These are phyloP conservation scores for Ectobius pallidus DNA, from an alignment of 2,888 invertebrate genomes.

Conservation along the genomic window DNA sequence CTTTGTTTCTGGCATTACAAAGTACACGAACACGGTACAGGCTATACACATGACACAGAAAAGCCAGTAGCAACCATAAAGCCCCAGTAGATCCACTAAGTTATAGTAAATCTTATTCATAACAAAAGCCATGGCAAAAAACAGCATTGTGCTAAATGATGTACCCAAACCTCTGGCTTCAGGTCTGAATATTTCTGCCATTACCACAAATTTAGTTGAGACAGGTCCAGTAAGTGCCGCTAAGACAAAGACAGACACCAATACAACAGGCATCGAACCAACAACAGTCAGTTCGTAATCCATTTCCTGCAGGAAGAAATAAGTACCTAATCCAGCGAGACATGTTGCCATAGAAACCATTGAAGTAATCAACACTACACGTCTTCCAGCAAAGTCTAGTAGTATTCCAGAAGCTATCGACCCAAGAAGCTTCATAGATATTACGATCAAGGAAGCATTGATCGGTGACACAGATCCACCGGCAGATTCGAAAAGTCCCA, in stretches of 20 bases:
- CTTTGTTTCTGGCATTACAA: constrained; percentile 57
- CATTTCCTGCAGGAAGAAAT: constrained; percentile 48
- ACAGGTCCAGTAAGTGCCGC: constrained; percentile 31
- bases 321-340: constrained; percentile 49
- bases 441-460: constrained; percentile 54
- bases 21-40: constrained; percentile 50
- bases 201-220: constrained; percentile 30
- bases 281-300: constrained; percentile 31
- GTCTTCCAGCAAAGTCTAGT: constrained; percentile 56
- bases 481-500: constrained; percentile 50
- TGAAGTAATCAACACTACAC: constrained; percentile 55
- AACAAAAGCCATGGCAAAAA: constrained; percentile 53
- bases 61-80: constrained; percentile 54
- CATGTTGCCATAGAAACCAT: constrained; percentile 50
- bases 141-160: constrained; percentile 41
- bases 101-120: constrained; percentile 55
- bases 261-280: constrained; percentile 29
- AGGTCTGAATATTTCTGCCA: too few relatives aligned
- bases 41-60: constrained; percentile 53
- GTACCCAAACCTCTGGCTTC: constrained; percentile 31
- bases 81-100: constrained; percentile 53
- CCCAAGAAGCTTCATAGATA: constrained; percentile 52
- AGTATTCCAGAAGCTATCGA: constrained; percentile 48
- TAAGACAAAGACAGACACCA: constrained; percentile 30
- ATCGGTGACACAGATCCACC: constrained; percentile 48